These are phyloP conservation scores for Sarcophaga variegata DNA, from an alignment of 2,888 invertebrate genomes.

Conservation along the genomic window DNA sequence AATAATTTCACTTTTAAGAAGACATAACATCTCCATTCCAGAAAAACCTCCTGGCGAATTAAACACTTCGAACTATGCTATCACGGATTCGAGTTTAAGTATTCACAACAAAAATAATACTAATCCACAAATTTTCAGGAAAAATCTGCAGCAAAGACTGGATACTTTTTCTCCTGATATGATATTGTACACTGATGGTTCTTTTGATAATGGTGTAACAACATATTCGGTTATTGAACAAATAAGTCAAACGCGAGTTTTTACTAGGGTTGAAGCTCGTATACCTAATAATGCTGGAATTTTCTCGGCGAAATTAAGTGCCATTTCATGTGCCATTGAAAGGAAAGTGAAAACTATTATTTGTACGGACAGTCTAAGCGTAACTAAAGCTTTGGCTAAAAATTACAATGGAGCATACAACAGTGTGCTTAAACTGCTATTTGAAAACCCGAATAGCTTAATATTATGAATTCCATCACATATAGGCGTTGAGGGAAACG, in stretches of 20 bases:
- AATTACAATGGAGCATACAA: background rate
- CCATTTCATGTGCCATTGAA: background rate
- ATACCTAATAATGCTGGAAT: constrained; percentile 9
- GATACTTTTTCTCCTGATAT: background rate
- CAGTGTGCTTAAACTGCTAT: no score
- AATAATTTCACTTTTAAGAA: background rate
- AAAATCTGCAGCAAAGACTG: background rate
- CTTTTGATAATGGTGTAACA: background rate
- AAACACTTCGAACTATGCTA: background rate
- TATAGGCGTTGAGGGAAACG: background rate
- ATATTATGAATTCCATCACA: constrained; percentile 24
- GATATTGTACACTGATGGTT: constrained; percentile 30
- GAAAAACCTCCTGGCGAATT: background rate
- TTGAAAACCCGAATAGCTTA: no score
- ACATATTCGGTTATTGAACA: background rate
- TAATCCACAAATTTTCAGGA: background rate
- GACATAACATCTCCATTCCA: background rate
- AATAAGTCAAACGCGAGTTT: background rate
- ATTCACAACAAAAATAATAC: constrained; percentile 3
- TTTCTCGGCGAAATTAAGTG: constrained; percentile 17
- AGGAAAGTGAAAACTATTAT: no score
- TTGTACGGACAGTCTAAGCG: no score
- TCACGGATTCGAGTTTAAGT: constrained; percentile 8
- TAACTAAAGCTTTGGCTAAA: background rate
- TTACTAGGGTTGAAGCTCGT: background rate